Base-by-base conservation (phyloP, 2,113 vertebrate genomes). In the Thinocorus orbignyianus region DNA sequence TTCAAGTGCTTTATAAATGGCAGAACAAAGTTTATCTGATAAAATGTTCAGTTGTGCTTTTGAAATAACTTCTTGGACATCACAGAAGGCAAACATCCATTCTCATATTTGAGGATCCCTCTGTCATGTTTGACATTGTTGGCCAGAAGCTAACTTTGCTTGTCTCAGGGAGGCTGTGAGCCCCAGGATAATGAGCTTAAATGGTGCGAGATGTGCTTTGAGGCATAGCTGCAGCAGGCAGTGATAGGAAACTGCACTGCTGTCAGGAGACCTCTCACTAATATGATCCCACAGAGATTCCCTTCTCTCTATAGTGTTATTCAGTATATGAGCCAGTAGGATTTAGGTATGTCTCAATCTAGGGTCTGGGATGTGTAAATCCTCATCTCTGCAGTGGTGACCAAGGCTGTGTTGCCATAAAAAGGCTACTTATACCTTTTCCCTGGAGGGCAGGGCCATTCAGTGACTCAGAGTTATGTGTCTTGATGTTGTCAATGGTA, bases 1-100 rank as follows among this genome's bases (percentile, higher is more conserved):
- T 93, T 92, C 33, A 84, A 71, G 31, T 69, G 41, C 78, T 94
- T 93, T 76, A 87, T 78, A 73, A 94, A 73, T 61, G 60, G 74
- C 49, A 76, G 82, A 84, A 82, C 20, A 42, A 87, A 46, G 17
- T 73, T 91, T 90, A 61, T 78, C 42, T 91, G 35, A 44, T 76
- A 35, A 1, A 44, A 64, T 41, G 19, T 95, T 90, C 86, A 66
- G 74, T 46, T 95, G 22, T 8, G 64, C 24, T 72, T 95, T 84
- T 73, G 52, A 60, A 89, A 85, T 44, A 82, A 69, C 76, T 90
- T 87, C 48, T 81, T 0, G 0, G 54, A n/a, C 62, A 69, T 79
- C 78, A 82, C 8, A 2, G 35, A 69, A 79, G 31, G 31, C 78
- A 88, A 80, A 61, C 62, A 66, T 70, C 66, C 39, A 6, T 87